These are phyloP conservation scores for Apis mellifera DNA, from an alignment of 1,140 invertebrate species.

Conservation along the genomic window DNA sequence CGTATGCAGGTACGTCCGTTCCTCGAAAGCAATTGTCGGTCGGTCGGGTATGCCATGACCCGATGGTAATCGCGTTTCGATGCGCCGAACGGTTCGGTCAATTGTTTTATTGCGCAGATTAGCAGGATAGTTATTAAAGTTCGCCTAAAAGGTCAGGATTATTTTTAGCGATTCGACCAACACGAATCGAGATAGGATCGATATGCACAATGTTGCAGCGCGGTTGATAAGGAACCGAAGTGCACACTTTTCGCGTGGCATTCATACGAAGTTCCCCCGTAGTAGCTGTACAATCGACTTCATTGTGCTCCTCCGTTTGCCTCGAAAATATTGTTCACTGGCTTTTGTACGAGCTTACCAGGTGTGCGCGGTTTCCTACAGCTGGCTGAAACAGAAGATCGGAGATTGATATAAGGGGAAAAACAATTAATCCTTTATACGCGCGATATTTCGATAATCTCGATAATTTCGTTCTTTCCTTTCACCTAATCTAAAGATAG, in stretches of 20 bases:
- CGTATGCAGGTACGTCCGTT: background rate
- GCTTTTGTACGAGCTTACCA: conserved; percentile 26
- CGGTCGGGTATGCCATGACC: too few species aligned
- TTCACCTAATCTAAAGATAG: background rate
- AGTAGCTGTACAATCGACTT: conserved; percentile 36
- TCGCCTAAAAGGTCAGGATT: conserved; percentile 23
- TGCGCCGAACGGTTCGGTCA: background rate
- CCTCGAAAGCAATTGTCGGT: background rate
- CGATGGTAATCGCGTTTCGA: background rate
- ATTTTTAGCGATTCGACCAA: conserved; percentile 41
- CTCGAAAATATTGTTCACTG: conserved; percentile 4
- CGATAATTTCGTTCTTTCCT: too few species aligned
- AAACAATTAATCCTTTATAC: background rate
- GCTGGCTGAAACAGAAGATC: conserved; percentile 13
- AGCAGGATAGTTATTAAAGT: conserved; percentile 14
- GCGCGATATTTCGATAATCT: background rate
- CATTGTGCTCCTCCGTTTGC: conserved; percentile 42
- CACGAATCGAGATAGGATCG: conserved; percentile 30
- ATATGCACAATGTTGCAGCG: conserved; percentile 29
- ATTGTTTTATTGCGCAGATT: conserved; percentile 1
- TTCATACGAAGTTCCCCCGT: conserved; percentile 6
- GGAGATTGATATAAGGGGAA: background rate
- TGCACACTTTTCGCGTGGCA: conserved; percentile 32
- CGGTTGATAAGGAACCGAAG: conserved; percentile 37
- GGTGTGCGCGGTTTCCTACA: conserved; percentile 46